Percentiles rank a stretch among this genome's conserved stretches.
Conservation (phyloP, 2,113 vertebrate genomes). For the Ornithorhynchus anatinus region DNA sequence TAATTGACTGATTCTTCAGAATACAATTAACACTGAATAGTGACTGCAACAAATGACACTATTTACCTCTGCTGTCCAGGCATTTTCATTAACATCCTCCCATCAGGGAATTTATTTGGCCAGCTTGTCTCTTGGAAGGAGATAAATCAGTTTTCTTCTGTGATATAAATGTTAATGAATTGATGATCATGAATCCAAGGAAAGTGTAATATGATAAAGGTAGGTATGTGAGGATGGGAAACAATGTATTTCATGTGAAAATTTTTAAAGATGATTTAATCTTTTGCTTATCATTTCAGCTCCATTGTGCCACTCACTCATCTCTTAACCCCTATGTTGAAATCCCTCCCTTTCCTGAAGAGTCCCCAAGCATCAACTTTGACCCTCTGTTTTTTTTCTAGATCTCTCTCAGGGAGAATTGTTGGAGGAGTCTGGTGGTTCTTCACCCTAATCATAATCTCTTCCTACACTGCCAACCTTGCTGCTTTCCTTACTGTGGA, state of each 20-base stretch:
- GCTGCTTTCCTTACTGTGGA: constrained; percentile 99
- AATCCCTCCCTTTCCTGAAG: constrained; percentile 3
- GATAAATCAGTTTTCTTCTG: not conserved
- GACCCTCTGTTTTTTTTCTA: constrained; percentile 71
- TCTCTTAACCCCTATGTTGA: not conserved
- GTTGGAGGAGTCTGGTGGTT: constrained; percentile 99
- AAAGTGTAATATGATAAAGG: no score
- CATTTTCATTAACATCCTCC: not conserved
- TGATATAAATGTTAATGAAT: no score
- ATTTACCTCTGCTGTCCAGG: not conserved
- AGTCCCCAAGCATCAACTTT: constrained; percentile 21
- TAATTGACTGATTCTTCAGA: not conserved
- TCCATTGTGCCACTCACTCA: not conserved
- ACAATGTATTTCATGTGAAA: no score
- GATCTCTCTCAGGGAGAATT: constrained; percentile 97
- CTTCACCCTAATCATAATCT: constrained; percentile 99
- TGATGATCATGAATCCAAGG: no score
- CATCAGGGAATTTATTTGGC: no score
- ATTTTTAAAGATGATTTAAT: no score
- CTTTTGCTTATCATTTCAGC: constrained; percentile 16
- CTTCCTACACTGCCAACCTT: constrained; percentile 98
- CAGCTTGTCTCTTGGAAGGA: constrained; percentile 4
- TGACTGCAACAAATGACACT: no score
- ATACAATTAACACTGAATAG: no score
- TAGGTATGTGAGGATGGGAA: no score